These are phyloP conservation scores for Catharus ustulatus DNA, from an alignment of 2,797 vertebrate species.

Conservation along the genomic window DNA sequence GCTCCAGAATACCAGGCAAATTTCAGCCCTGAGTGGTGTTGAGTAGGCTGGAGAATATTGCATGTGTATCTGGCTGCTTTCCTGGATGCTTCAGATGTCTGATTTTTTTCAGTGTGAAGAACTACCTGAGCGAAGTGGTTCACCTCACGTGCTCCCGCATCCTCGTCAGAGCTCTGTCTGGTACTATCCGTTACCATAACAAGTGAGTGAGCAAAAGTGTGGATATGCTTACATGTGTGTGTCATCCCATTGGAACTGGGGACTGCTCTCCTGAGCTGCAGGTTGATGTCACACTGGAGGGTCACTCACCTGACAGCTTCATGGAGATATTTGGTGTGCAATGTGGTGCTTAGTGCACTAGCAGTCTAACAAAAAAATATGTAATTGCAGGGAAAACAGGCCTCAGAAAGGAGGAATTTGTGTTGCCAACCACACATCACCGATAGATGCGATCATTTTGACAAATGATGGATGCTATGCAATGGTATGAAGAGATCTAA, in stretches of 20 bases:
- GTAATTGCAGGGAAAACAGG: slow-evolving; percentile 85
- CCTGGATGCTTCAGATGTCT: not conserved
- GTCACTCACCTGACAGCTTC: not conserved
- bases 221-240: rapidly evolving
- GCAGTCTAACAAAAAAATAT: slow-evolving; percentile 5
- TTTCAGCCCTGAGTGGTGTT: not conserved
- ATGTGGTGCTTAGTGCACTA: not conserved
- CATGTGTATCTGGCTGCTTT: not conserved
- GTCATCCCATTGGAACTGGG: not conserved
- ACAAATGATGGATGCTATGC: slow-evolving; percentile 95
- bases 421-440: slow-evolving; percentile 96
- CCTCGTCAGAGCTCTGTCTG: slow-evolving; percentile 90
- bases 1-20: not conserved
- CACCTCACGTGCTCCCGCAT: slow-evolving; percentile 93
- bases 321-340: not conserved
- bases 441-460: slow-evolving; percentile 93
- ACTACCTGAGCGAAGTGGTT: slow-evolving; percentile 88
- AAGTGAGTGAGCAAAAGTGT: slow-evolving; percentile 78
- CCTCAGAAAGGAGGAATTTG: slow-evolving; percentile 95
- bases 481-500: slow-evolving; percentile 84
- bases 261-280: not conserved
- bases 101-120: slow-evolving; percentile 80
- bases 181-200: slow-evolving; percentile 90
- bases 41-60: not conserved
- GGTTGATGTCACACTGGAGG: not conserved